These are phyloP conservation scores for Diarsia mendica DNA, from an alignment of 2,888 invertebrate species.

Conservation along the genomic window DNA sequence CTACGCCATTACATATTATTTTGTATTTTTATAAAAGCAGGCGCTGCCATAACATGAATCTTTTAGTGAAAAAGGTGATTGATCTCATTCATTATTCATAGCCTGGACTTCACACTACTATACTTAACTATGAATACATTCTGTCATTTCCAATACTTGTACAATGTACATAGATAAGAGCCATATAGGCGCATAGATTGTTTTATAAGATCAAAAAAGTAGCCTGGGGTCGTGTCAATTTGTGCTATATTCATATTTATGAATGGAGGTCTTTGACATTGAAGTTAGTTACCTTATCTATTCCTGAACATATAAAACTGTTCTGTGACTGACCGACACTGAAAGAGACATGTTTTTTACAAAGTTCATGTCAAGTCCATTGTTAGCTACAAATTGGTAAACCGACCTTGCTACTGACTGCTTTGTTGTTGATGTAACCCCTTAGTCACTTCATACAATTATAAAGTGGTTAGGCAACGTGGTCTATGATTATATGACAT, in stretches of 20 bases:
- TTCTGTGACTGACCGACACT: background rate
- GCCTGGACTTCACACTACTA: background rate
- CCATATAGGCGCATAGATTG: background rate
- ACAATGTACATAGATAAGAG: background rate
- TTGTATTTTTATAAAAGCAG: conserved; percentile 5
- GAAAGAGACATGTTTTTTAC: too few species aligned
- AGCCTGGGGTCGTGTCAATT: conserved; percentile 1
- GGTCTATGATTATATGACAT: background rate
- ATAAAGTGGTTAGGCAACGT: background rate
- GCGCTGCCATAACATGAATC: background rate
- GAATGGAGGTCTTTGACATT: conserved; percentile 18
- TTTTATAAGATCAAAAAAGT: conserved; percentile 10
- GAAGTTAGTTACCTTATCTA: background rate
- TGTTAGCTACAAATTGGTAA: background rate
- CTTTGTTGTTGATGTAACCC: background rate
- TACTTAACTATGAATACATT: background rate
- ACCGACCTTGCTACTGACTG: background rate
- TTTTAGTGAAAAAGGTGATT: conserved; percentile 28
- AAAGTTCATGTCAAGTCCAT: too few species aligned
- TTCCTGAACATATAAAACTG: background rate
- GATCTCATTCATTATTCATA: conserved; percentile 42
- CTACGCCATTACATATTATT: background rate
- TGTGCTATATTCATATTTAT: conserved; percentile 14
- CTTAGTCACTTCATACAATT: background rate
- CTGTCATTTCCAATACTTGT: background rate